Base-by-base conservation (phyloP, 2,113 vertebrate genomes). In the Arizona elegans region DNA sequence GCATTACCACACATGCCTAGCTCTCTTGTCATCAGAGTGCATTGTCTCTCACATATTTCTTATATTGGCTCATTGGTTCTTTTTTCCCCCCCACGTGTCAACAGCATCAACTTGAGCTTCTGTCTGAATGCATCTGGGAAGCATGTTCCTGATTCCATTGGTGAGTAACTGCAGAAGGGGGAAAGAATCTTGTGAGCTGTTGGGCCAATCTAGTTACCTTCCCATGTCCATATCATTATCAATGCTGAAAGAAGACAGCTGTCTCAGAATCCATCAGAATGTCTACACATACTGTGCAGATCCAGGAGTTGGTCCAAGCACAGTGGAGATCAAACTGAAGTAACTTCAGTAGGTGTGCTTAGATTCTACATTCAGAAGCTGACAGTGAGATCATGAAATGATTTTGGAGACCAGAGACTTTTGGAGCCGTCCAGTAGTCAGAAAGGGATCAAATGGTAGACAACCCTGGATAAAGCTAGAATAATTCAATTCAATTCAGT, bases 101-200 rank as follows among this genome's bases (percentile, higher is more conserved):
- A 95, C 97, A 99, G 99, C 93, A 98, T 99, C 97, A 99, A 98
- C 97, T 97, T 99, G 93, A 99, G 98, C 96, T 99, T 98, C 97
- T 99, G 99, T 96, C 97, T 99, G 95, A 98, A 98, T 55, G 98
- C 98, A 88, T 98, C 98, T 92, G 99, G 99, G 96, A 99, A 98
- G 93, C 98, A 99, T 15, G 98, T 99, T 92, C 98, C 98, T 70
- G 96, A 96, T 92, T 88, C 97, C 70, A 97, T 99, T 65, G 98
- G 99, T 99, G 96, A 99, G 98, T 94, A 56, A 24, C 1, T 19
- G 24, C 6, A 29, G 21, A 50, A 11, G 0, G 33, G 8, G 11
- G 9, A 24, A 52, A 54, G 11, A 2, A 8, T 50, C 43, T 90
- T 62, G 21, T 43, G 55, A 59, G 38, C 21, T 65, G 38, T 24